A percentile compares a stretch with the other conserved stretches of the same genome.
phyloP scores from a whole-genome alignment of 2,113 vertebrate species.

The Lampris incognitus region DNA sequence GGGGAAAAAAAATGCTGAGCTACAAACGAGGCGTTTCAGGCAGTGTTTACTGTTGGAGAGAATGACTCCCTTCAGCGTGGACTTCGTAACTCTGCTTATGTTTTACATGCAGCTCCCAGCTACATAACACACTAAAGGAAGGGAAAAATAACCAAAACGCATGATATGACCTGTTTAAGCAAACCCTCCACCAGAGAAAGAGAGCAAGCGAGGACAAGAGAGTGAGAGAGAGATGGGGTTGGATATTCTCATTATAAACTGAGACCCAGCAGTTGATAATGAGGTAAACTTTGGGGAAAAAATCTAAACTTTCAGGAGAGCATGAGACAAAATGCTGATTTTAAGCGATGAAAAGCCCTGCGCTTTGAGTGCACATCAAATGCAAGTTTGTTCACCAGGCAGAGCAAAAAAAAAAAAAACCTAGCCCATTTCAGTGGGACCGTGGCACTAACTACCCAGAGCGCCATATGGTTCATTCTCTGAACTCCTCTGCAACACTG shows the following conservation, averaged over 20 bases:
- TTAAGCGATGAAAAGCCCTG: conserved; percentile 30
- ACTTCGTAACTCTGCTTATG: too few species aligned
- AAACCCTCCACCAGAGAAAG: conserved; percentile 38
- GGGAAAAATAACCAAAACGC: too few species aligned
- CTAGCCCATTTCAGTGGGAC: neutral
- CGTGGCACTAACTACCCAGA: conserved; percentile 3
- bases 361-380: conserved; percentile 36
- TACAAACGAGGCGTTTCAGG: too few species aligned
- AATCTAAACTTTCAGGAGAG: conserved; percentile 25
- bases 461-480: neutral
- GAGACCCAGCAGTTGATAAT: conserved; percentile 40
- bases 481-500: neutral
- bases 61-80: too few species aligned
- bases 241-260: conserved; percentile 57
- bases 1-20: too few species aligned
- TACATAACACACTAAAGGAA: too few species aligned
- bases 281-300: conserved; percentile 41
- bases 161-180: conserved; percentile 11
- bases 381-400: conserved; percentile 45
- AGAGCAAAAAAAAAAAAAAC: conserved; percentile 39
- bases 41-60: too few species aligned
- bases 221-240: neutral
- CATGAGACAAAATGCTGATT: conserved; percentile 24
- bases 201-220: neutral
- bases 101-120: too few species aligned